Percentiles rank a stretch among this genome's conserved stretches.
Conservation (phyloP, 2,113 vertebrate genomes). For the Sturnira hondurensis region DNA sequence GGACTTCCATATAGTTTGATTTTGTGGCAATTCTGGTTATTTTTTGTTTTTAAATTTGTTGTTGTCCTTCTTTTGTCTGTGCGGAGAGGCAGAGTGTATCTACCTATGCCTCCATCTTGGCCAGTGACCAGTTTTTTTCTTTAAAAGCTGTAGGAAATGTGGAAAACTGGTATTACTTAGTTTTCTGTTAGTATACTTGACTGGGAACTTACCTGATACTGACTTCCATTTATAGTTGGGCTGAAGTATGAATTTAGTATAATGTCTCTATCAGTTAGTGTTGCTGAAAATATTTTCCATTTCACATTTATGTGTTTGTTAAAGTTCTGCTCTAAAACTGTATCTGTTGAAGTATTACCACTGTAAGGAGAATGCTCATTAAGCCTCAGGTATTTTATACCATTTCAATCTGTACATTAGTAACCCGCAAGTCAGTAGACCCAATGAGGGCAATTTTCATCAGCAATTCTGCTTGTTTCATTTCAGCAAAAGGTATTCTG, state of each 20-base stretch:
- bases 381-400: not conserved
- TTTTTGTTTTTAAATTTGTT: too few species aligned
- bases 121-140: not conserved
- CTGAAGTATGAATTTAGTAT: not conserved
- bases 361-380: not conserved
- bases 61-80: too few species aligned
- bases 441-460: not conserved
- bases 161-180: not conserved
- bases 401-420: not conserved
- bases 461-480: not conserved
- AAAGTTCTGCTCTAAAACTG: not conserved
- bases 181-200: slow-evolving; percentile 34
- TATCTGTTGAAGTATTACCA: not conserved
- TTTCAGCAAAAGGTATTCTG: not conserved
- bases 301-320: not conserved
- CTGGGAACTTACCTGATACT: slow-evolving; percentile 52
- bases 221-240: not conserved
- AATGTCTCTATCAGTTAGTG: not conserved
- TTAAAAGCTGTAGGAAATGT: not conserved
- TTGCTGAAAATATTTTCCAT: not conserved
- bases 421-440: not conserved
- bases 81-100: too few species aligned
- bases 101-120: too few species aligned
- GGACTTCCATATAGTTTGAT: too few species aligned
- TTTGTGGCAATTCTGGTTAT: too few species aligned